Conservation (phyloP, 1,140 invertebrate species). For the Lordiphosa clarofinis region DNA sequence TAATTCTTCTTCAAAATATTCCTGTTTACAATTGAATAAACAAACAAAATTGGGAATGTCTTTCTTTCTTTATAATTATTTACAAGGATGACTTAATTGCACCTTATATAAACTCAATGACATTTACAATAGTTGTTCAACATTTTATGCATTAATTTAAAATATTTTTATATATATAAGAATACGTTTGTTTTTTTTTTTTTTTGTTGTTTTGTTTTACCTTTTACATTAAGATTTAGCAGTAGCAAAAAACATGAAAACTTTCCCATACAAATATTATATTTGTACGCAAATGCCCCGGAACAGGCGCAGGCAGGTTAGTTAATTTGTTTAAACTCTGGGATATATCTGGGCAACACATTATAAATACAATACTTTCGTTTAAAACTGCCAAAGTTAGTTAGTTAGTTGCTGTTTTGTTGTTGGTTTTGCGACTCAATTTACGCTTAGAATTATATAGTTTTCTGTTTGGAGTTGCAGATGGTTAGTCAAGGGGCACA, state of each 20-base stretch:
- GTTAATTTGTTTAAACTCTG: conserved; percentile 9
- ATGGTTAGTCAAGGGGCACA: conserved; percentile 43
- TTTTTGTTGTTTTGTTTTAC: conserved; percentile 32
- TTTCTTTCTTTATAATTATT: conserved; percentile 80
- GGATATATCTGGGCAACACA: conserved; percentile 3
- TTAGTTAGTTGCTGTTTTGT: background rate
- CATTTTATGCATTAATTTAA: conserved; percentile 59
- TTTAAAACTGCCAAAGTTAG: background rate
- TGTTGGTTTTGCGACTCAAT: conserved; percentile 20
- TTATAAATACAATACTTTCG: conserved; percentile 10
- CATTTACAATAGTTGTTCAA: conserved; percentile 67
- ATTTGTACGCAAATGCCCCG: background rate
- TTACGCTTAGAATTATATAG: conserved; percentile 26
- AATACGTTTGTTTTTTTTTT: conserved; percentile 60
- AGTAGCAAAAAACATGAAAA: conserved; percentile 14
- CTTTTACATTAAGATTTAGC: conserved; percentile 21
- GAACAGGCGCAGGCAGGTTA: background rate
- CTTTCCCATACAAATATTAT: conserved; percentile 1
- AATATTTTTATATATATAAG: conserved; percentile 58
- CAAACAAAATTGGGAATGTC: conserved; percentile 77
- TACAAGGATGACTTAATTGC: conserved; percentile 78
- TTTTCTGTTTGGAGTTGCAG: conserved; percentile 5
- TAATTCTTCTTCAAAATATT: conserved; percentile 31
- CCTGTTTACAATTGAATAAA: conserved; percentile 62
- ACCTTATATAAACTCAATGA: conserved; percentile 76